phyloP scores from a whole-genome alignment of 2,797 vertebrate genomes.

The Galago senegalensis region DNA sequence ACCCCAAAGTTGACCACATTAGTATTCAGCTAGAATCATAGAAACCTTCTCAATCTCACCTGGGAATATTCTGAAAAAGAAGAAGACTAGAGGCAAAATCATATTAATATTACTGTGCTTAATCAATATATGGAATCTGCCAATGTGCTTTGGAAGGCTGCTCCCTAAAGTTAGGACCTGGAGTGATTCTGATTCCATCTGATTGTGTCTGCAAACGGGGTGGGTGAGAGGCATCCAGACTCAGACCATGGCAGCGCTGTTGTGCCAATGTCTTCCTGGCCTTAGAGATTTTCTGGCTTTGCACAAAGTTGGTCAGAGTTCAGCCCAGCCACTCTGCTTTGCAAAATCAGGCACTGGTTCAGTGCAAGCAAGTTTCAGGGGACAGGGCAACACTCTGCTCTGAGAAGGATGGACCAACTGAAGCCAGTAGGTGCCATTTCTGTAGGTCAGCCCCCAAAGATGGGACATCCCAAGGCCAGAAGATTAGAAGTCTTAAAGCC shows the following conservation, averaged over 20 bases:
- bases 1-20: slow-evolving; percentile 87
- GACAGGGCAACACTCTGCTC: not conserved
- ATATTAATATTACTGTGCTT: slow-evolving; percentile 92
- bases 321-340: not conserved
- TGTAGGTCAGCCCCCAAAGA: not conserved
- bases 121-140: slow-evolving; percentile 92
- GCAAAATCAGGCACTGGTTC: not conserved
- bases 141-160: slow-evolving; percentile 87
- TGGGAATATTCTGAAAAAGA: slow-evolving; percentile 89
- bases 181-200: slow-evolving; percentile 86
- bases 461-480: not conserved
- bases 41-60: slow-evolving; percentile 87
- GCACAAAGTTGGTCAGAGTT: not conserved
- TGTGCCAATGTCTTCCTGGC: not conserved
- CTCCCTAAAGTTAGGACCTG: slow-evolving; percentile 87
- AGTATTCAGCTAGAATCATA: slow-evolving; percentile 89
- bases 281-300: not conserved
- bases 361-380: not conserved
- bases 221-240: slow-evolving; percentile 51
- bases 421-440: not conserved
- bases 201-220: slow-evolving; percentile 78
- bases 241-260: not conserved
- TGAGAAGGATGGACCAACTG: not conserved
- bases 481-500: not conserved
- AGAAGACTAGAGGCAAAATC: slow-evolving; percentile 90